phyloP scores from a whole-genome alignment of 2,113 vertebrate species.

The Heterotis niloticus region DNA sequence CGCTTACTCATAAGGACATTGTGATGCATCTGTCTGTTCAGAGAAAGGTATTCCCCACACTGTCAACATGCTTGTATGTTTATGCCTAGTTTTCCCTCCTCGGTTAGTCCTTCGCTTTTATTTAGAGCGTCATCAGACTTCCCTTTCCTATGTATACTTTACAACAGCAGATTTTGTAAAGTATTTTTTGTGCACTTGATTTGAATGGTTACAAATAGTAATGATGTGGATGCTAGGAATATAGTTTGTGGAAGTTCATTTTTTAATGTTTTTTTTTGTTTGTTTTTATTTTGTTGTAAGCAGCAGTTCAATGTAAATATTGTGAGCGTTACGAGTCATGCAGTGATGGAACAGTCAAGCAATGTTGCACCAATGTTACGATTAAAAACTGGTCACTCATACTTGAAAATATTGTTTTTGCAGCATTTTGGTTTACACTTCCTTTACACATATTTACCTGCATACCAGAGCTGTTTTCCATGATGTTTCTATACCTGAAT shows the following conservation, averaged over 20 bases:
- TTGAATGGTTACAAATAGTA: slow-evolving; percentile 61
- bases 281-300: slow-evolving; percentile 62
- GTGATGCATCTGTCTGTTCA: neutral
- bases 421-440: slow-evolving; percentile 72
- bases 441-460: slow-evolving; percentile 41
- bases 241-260: slow-evolving; percentile 52
- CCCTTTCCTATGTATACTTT: slow-evolving; percentile 72
- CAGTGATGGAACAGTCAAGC: slow-evolving; percentile 90
- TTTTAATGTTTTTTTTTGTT: neutral
- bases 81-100: slow-evolving; percentile 7
- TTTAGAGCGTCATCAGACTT: slow-evolving; percentile 55
- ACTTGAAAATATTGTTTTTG: slow-evolving; percentile 73
- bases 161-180: slow-evolving; percentile 71
- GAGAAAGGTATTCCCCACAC: neutral
- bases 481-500: neutral
- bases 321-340: slow-evolving; percentile 91
- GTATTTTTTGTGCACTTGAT: slow-evolving; percentile 77
- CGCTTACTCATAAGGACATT: slow-evolving; percentile 22
- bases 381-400: slow-evolving; percentile 94
- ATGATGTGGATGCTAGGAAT: slow-evolving; percentile 75
- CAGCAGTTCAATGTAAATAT: slow-evolving; percentile 85
- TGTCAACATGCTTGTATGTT: slow-evolving; percentile 17
- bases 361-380: slow-evolving; percentile 93
- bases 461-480: neutral
- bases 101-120: slow-evolving; percentile 30